These are phyloP conservation scores for Rhagophthalmus giganteus DNA, from an alignment of 2,888 invertebrate species.

Conservation along the genomic window DNA sequence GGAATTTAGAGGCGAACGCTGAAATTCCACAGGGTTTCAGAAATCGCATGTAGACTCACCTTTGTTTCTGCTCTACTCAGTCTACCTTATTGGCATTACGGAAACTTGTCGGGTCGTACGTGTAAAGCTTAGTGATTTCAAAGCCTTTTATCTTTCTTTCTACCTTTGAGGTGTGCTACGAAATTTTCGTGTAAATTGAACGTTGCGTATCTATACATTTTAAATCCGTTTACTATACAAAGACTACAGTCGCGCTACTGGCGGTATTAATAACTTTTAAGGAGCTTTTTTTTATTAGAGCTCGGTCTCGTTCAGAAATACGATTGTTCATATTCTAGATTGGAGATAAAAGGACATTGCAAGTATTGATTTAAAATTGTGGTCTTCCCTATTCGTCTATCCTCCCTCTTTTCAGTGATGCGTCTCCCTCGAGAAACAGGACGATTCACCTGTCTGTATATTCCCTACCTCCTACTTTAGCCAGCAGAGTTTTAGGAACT, in stretches of 20 bases:
- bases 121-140: constrained; percentile 20
- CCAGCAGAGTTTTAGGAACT: constrained; percentile 40
- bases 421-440: constrained; percentile 51
- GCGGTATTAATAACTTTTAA: too few species aligned
- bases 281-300: too few species aligned
- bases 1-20: constrained; percentile 29
- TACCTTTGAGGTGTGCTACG: constrained; percentile 19
- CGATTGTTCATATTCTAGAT: constrained; percentile 19
- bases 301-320: too few species aligned
- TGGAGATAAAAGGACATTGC: constrained; percentile 34
- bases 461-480: constrained; percentile 43
- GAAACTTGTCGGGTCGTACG: constrained; percentile 28
- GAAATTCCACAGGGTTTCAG: constrained; percentile 17
- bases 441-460: constrained; percentile 57
- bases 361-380: constrained; percentile 55
- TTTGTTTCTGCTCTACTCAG: constrained; percentile 29
- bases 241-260: too few species aligned
- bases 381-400: constrained; percentile 50
- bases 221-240: too few species aligned
- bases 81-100: constrained; percentile 28
- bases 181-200: constrained; percentile 13
- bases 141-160: constrained; percentile 14
- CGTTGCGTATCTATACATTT: too few species aligned
- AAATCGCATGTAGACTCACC: constrained; percentile 30
- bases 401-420: constrained; percentile 51